These are phyloP conservation scores for Acleris emargana DNA, from an alignment of 2,888 invertebrate species.

Conservation along the genomic window DNA sequence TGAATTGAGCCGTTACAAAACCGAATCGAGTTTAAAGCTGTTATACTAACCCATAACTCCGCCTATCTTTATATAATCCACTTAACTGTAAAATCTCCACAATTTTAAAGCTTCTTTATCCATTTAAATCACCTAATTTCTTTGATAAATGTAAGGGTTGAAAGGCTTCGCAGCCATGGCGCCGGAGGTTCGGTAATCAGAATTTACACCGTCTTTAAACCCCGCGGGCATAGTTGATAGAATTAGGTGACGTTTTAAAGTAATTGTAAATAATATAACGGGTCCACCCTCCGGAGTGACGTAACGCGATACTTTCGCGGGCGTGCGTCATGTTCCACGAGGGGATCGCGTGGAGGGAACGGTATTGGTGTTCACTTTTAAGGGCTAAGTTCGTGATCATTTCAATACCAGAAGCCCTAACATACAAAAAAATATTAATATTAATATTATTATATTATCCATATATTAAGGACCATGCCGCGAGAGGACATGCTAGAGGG, in stretches of 20 bases:
- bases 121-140: conserved; percentile 11
- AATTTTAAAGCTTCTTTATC: conserved; percentile 1
- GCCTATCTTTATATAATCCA: background rate
- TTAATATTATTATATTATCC: too few relatives aligned
- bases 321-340: conserved; percentile 6
- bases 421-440: too few relatives aligned
- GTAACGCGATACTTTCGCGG: conserved; percentile 7
- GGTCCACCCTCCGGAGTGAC: conserved; percentile 1
- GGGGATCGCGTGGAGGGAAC: background rate
- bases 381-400: background rate
- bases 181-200: conserved; percentile 5
- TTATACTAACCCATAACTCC: background rate
- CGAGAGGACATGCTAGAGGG: too few relatives aligned
- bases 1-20: too few relatives aligned
- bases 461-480: too few relatives aligned
- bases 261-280: conserved; percentile 23
- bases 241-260: conserved; percentile 20
- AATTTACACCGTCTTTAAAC: conserved; percentile 11
- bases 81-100: background rate
- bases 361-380: conserved; percentile 2
- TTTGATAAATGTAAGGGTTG: conserved; percentile 13
- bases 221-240: conserved; percentile 8
- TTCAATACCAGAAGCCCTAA: too few relatives aligned
- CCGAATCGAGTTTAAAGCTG: too few relatives aligned
- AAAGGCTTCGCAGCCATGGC: background rate